Percentiles rank a stretch among this genome's conserved stretches.
phyloP scores from a whole-genome alignment of 1,140 invertebrate genomes.

The Nomia melanderi region DNA sequence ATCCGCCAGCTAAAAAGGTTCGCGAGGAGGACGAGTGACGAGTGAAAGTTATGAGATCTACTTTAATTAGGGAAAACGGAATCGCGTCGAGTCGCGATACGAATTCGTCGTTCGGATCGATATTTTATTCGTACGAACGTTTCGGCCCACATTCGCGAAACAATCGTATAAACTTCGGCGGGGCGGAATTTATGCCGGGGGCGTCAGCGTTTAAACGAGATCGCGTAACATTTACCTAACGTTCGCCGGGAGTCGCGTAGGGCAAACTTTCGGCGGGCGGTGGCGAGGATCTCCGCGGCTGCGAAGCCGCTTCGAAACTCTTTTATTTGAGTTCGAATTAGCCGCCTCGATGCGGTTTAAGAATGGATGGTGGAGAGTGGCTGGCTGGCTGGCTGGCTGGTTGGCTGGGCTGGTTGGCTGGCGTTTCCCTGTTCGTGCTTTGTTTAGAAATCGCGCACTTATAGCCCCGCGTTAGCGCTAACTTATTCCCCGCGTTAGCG shows the following conservation, averaged over 20 bases:
- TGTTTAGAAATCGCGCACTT: conserved; percentile 71
- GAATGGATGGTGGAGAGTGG: conserved; percentile 61
- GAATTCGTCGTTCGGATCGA: neutral
- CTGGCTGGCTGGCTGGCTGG: conserved; percentile 6
- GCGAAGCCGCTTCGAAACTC: conserved; percentile 41
- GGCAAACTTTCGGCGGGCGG: conserved; percentile 30
- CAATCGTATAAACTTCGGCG: neutral
- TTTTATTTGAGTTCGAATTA: conserved; percentile 75
- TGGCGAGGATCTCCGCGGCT: conserved; percentile 7
- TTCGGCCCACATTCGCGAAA: neutral
- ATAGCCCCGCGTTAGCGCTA: conserved; percentile 51
- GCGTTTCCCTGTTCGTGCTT: conserved; percentile 65
- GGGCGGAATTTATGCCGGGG: neutral
- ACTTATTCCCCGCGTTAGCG: conserved; percentile 69
- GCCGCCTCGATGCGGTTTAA: conserved; percentile 68
- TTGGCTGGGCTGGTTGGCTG: neutral
- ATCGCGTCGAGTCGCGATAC: too few relatives aligned
- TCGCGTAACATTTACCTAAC: conserved; percentile 47
- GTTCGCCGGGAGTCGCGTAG: conserved; percentile 23
- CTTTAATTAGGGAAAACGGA: too few relatives aligned
- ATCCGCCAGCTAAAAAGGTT: too few relatives aligned
- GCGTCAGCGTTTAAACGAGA: conserved; percentile 24
- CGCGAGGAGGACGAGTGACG: too few relatives aligned
- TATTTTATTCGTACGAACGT: neutral
- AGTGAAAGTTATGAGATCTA: too few relatives aligned